Evolutionary conservation across 2,888 invertebrate species (phyloP).

Genomic region (Polyommatus iphigenia): DNA sequence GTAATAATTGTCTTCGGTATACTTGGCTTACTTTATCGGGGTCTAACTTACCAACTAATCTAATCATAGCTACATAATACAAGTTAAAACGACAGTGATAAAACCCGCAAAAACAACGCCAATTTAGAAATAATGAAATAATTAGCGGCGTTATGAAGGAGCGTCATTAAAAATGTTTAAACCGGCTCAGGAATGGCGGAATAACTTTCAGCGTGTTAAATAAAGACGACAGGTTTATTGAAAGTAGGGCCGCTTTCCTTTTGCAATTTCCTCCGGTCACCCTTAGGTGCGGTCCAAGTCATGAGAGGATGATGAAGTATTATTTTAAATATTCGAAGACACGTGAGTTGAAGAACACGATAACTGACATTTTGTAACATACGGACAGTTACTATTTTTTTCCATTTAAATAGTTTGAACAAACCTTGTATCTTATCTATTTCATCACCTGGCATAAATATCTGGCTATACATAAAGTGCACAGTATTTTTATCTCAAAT

Average conservation of each 20-base stretch:
- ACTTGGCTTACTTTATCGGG: too few relatives aligned
- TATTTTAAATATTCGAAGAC: not conserved
- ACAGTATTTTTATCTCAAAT: too few relatives aligned
- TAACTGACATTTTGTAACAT: too few relatives aligned
- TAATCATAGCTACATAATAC: not conserved
- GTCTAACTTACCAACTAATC: not conserved
- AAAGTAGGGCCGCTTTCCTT: conserved; percentile 76
- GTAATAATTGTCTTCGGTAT: too few relatives aligned
- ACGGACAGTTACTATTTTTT: too few relatives aligned
- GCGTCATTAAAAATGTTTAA: conserved; percentile 31
- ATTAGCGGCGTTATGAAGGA: conserved; percentile 14
- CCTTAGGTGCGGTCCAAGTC: conserved; percentile 52
- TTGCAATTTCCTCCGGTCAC: conserved; percentile 74
- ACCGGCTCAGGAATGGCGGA: conserved; percentile 49
- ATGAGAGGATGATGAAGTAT: conserved; percentile 29
- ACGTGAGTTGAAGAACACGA: too few relatives aligned
- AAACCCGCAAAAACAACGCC: not conserved
- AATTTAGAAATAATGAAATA: conserved; percentile 9
- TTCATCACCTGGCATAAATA: too few relatives aligned
- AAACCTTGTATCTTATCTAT: too few relatives aligned
- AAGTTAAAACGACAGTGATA: not conserved
- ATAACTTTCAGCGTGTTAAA: conserved; percentile 77
- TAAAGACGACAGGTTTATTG: conserved; percentile 80
- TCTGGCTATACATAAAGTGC: too few relatives aligned
- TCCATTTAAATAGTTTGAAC: too few relatives aligned